Conservation (phyloP, 2,797 vertebrate species). For the Vultur gryphus region DNA sequence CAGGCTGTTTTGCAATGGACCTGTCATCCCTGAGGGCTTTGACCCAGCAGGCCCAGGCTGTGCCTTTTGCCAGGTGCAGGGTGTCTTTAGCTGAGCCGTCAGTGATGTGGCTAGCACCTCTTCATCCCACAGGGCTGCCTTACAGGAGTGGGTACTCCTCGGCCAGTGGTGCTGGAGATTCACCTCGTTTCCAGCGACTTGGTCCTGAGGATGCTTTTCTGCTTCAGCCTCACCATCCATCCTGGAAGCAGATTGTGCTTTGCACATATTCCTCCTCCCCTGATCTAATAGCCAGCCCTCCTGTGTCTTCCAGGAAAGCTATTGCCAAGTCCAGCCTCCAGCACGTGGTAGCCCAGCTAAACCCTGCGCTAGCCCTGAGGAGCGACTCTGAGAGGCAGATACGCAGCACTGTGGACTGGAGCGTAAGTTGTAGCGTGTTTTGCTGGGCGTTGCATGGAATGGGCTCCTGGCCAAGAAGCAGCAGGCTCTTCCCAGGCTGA, state of each 20-base stretch:
- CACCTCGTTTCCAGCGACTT: not conserved
- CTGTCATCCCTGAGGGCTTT: not conserved
- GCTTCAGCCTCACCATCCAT: not conserved
- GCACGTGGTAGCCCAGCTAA: slow-evolving; percentile 83
- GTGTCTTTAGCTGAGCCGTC: not conserved
- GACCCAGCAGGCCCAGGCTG: not conserved
- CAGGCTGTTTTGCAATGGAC: not conserved
- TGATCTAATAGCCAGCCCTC: not conserved
- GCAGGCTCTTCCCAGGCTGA: not conserved
- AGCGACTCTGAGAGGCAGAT: slow-evolving; percentile 81
- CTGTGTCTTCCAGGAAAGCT: slow-evolving; percentile 86
- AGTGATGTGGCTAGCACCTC: not conserved
- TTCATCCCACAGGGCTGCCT: not conserved
- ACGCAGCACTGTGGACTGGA: slow-evolving; percentile 90
- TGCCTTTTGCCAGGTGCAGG: not conserved
- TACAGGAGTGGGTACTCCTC: not conserved
- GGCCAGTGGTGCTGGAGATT: not conserved
- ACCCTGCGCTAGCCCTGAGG: slow-evolving; percentile 70
- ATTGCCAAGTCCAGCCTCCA: slow-evolving; percentile 90
- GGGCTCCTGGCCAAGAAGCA: not conserved
- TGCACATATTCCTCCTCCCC: not conserved
- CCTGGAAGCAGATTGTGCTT: not conserved
- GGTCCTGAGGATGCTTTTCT: not conserved
- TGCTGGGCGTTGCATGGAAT: not conserved
- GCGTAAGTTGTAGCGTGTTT: slow-evolving; percentile 78